Evolutionary conservation across 2,797 vertebrate genomes (phyloP), one percentile per base, ranked within the genome.

Genomic region (Sciurus carolinensis): DNA sequence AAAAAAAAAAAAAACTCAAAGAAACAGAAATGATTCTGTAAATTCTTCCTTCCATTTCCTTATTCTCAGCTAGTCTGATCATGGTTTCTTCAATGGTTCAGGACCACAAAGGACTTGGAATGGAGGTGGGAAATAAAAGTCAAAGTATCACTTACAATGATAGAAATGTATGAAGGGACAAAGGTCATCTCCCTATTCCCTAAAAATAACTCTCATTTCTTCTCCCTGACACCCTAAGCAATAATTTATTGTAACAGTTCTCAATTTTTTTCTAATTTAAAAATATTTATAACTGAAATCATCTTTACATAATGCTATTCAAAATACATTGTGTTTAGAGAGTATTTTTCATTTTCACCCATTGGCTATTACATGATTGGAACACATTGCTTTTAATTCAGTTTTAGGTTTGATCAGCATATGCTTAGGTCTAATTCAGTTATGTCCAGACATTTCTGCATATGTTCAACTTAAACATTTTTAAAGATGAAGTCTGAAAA

Each of bases 401-500:
- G 3, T 84, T 77, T 80, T 83, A 83, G 22, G 84, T 30, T 69
- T 87, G 26, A 62, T 64, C 50, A 62, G 81, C 47, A 11, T 83
- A 67, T 86, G 22, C n/a, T 47, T 67, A 80, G 57, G 77, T 42
- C 62, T 72, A 26, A 88, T 92, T 77, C 47, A 86, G 73, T 44
- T 59, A 76, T 13, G 24, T 54, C 30, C 18, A 94, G 69, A 79
- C 82, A 28, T 87, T 75, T 95, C 72, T 84, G 7, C 30, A 30
- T 42, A 66, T 33, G 8, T 24, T 87, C 54, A 52, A 33, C 26
- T 62, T 44, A 82, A 94, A 77, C 1, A 66, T 33, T 80, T 73
- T 94, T 89, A 30, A 95, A 84, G 72, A 91, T 67, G 33, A 88
- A 80, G 30, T 69, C 47, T 80, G 59, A 73, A 96, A 90, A 86